phyloP scores from a whole-genome alignment of 2,113 vertebrate genomes.

The Todiramphus saurophagus region DNA sequence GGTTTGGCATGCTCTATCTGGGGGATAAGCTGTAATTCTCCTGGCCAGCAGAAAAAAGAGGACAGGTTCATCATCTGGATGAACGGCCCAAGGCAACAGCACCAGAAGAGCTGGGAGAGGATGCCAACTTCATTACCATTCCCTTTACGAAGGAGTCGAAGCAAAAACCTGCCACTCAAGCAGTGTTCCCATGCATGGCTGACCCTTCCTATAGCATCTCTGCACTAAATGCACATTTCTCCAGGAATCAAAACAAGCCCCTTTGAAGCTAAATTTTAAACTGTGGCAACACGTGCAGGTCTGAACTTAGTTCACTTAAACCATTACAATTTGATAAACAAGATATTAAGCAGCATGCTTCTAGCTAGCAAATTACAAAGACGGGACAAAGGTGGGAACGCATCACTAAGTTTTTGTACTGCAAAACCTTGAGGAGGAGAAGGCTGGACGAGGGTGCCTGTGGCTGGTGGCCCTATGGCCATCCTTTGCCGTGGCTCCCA shows the following conservation, averaged over 20 bases:
- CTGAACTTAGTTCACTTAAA: not conserved
- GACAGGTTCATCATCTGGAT: not conserved
- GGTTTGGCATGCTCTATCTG: not conserved
- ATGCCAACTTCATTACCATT: accelerated
- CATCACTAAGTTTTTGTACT: not conserved
- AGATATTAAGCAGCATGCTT: not conserved
- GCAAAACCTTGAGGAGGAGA: accelerated
- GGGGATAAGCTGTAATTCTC: not conserved
- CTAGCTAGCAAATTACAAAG: not conserved
- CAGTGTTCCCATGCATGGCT: not conserved
- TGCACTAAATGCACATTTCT: not conserved
- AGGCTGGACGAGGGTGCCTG: not conserved
- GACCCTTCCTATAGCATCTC: not conserved
- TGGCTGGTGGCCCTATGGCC: not conserved
- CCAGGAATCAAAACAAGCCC: not conserved
- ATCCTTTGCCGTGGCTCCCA: not conserved
- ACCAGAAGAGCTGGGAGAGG: not conserved
- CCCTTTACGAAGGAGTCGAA: not conserved
- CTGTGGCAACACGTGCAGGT: accelerated
- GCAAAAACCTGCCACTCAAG: not conserved
- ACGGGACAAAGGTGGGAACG: not conserved
- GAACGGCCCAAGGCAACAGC: not conserved
- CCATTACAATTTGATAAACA: not conserved
- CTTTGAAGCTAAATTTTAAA: not conserved
- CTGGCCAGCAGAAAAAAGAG: not conserved